These are phyloP conservation scores for Syngnathus floridae DNA, from an alignment of 2,113 vertebrate species.

Conservation along the genomic window DNA sequence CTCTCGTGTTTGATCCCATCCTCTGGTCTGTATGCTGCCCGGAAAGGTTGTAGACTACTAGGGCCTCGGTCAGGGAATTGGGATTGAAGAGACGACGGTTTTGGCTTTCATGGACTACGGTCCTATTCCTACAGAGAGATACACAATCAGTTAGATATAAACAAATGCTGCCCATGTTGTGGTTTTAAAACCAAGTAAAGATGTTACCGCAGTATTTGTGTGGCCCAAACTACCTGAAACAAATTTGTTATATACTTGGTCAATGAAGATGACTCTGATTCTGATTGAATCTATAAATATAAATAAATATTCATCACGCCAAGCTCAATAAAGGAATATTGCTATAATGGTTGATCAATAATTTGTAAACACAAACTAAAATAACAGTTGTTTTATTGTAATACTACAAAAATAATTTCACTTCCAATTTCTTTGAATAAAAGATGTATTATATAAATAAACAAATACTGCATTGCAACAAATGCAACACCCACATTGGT, in stretches of 20 bases:
- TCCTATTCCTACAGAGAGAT: conserved; percentile 2
- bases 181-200: background rate
- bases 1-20: conserved; percentile 59
- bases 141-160: background rate
- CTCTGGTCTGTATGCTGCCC: conserved; percentile 40
- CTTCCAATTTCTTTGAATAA: background rate
- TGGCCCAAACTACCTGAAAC: too few species aligned
- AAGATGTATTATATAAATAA: background rate
- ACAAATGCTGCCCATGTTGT: background rate
- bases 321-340: too few species aligned
- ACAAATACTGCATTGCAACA: background rate
- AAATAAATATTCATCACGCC: too few species aligned
- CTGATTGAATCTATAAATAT: too few species aligned
- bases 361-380: background rate
- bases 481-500: background rate
- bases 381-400: background rate
- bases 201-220: background rate
- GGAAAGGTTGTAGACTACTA: conserved; percentile 19
- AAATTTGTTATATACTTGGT: too few species aligned
- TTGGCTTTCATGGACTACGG: conserved; percentile 39
- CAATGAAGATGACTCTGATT: too few species aligned
- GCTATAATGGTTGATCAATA: too few species aligned
- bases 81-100: conserved; percentile 42
- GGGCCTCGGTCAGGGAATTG: conserved; percentile 46
- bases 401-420: background rate